Percentiles rank a stretch among this genome's conserved stretches.
These are phyloP conservation scores for Drosophila hawaiiensis DNA, from an alignment of 2,888 invertebrate species.

Conservation along the genomic window DNA sequence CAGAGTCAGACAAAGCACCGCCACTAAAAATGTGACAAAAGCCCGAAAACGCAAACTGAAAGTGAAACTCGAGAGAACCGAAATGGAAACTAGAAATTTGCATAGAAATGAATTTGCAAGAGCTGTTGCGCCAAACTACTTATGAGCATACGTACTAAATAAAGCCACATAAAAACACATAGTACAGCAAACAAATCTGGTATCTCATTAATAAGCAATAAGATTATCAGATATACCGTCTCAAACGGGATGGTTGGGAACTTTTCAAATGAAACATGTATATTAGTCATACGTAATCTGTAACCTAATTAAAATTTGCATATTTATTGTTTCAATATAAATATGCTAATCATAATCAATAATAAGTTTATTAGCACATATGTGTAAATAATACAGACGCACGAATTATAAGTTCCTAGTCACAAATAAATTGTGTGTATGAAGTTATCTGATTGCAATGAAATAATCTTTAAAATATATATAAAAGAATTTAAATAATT, in stretches of 20 bases:
- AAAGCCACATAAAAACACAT: neutral
- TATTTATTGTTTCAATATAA: neutral
- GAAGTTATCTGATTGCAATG: neutral
- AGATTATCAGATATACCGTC: neutral
- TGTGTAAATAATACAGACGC: neutral
- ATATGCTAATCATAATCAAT: neutral
- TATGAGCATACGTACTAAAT: slow-evolving; percentile 11
- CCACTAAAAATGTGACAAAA: slow-evolving; percentile 73
- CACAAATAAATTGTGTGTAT: neutral
- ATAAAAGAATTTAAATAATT: neutral
- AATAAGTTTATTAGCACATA: neutral
- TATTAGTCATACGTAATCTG: neutral
- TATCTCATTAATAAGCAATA: slow-evolving; percentile 9
- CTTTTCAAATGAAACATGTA: neutral
- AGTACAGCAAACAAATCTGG: neutral
- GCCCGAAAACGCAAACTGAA: slow-evolving; percentile 73
- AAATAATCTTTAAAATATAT: neutral
- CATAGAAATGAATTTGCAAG: slow-evolving; percentile 81
- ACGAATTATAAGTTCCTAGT: neutral
- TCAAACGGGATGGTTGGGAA: slow-evolving; percentile 5
- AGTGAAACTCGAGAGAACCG: slow-evolving; percentile 74
- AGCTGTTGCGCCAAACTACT: slow-evolving; percentile 50
- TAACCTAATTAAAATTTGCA: neutral
- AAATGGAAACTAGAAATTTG: slow-evolving; percentile 82
- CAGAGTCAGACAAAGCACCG: slow-evolving; percentile 49